Evolutionary conservation across 2,888 invertebrate species (phyloP), one percentile per base, ranked within the genome.

Genomic region (Amaurobius ferox): DNA sequence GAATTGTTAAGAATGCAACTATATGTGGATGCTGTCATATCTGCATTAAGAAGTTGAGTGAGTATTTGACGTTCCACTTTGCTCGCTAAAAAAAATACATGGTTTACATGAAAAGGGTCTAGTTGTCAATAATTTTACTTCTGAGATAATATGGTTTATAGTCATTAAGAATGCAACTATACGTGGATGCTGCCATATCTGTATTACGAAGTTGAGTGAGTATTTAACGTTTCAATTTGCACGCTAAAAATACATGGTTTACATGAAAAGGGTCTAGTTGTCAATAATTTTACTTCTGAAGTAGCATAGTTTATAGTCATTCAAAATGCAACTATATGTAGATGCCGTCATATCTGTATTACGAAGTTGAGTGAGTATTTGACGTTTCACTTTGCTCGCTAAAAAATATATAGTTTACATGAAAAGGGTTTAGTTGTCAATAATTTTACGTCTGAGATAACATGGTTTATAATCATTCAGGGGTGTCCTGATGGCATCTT

Each of bases 151-250:
- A 7, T 7, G 11, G 11, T 7, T 35, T 0, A 64, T 55, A 5
- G 6, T 78, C 3, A 13, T 86, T 3, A 39, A 74, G 3, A 88
- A 89, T 32, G 86, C 88, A n/a, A 88, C 89, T 0, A 28, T 80
- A 29, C 89, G 89, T 62, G 89, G 89, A 13, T 89, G 89, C 73
- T 90, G 90, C 73, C 88, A 89, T 44, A 62, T 79, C 16, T 90
- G 90, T 62, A 88, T 89, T 0, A 39, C 76, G 19, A 87, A 77
- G 11, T 35, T 87, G 62, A 67, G 88, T 88, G 80, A 83, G 83
- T 70, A 11, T 44, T n/a, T n/a, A n/a, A n/a, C n/a, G n/a, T n/a
- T n/a, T n/a, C n/a, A 35, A 7, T 35, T 7, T 35, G 6, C 5
- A 7, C 11, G 11, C 11, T 35, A 35, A 7, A 7, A 35, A 35